Percentiles rank a stretch among this genome's conserved stretches.
Evolutionary conservation across 2,888 invertebrate genomes (phyloP).

Genomic region (Drosophila planitibia): DNA sequence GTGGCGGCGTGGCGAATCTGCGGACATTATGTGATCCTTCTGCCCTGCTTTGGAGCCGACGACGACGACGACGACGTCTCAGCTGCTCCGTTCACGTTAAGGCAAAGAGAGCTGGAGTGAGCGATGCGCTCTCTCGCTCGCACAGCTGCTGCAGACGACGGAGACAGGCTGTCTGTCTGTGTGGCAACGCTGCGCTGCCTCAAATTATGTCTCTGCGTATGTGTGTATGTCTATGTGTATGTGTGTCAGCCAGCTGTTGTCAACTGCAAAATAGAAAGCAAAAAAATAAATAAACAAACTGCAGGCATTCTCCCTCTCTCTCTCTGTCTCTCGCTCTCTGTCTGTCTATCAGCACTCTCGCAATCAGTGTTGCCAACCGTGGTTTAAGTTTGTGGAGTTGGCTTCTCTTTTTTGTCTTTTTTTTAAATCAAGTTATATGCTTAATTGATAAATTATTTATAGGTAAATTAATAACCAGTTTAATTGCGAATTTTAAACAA

Average conservation of each 20-base stretch:
- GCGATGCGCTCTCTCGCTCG: slow-evolving; percentile 31
- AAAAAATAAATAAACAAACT: slow-evolving; percentile 59
- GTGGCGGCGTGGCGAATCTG: slow-evolving; percentile 90
- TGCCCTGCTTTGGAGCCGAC: slow-evolving; percentile 1
- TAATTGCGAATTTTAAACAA: background rate
- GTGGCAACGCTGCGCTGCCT: slow-evolving; percentile 38
- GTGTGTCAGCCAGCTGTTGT: slow-evolving; percentile 57
- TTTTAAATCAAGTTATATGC: background rate
- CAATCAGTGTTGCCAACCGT: background rate
- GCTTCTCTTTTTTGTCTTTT: background rate
- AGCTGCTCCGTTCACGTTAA: slow-evolving; percentile 26
- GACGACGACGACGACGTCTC: slow-evolving; percentile 25
- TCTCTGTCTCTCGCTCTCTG: background rate
- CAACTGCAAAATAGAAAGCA: slow-evolving; percentile 68
- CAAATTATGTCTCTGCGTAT: slow-evolving; percentile 20
- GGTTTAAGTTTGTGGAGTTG: background rate
- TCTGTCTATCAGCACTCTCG: background rate
- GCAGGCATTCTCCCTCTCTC: slow-evolving; percentile 20
- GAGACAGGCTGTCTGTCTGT: slow-evolving; percentile 64
- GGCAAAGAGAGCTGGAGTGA: slow-evolving; percentile 8
- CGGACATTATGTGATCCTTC: slow-evolving; percentile 88
- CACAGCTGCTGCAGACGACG: slow-evolving; percentile 25
- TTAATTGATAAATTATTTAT: background rate
- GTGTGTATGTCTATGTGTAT: slow-evolving; percentile 7
- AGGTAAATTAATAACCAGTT: background rate